phyloP scores from a whole-genome alignment of 2,888 invertebrate genomes.

The Plebejus anna region DNA sequence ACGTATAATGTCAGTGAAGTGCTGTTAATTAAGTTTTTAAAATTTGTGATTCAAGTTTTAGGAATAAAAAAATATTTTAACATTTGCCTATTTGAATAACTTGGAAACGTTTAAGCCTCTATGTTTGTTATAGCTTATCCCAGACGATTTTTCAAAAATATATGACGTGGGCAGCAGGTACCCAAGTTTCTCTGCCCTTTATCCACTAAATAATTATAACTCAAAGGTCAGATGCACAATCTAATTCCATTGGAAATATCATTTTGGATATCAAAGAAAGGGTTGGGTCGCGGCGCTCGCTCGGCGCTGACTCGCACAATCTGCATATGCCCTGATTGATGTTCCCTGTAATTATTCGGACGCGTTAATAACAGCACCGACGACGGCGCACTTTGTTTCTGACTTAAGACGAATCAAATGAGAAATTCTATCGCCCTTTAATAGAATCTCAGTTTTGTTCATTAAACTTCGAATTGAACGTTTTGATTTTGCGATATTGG shows the following conservation, averaged over 20 bases:
- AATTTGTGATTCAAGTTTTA: background rate
- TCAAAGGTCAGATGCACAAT: slow-evolving; percentile 18
- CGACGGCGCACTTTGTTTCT: slow-evolving; percentile 76
- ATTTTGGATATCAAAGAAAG: slow-evolving; percentile 75
- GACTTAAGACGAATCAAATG: slow-evolving; percentile 78
- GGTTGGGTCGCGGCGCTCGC: slow-evolving; percentile 68
- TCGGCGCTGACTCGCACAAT: slow-evolving; percentile 78
- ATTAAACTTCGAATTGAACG: slow-evolving; percentile 65
- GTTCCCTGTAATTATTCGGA: slow-evolving; percentile 80
- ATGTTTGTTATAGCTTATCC: background rate
- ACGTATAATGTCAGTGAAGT: background rate
- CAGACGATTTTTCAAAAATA: background rate
- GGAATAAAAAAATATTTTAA: no score
- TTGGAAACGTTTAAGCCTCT: background rate
- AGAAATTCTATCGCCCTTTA: slow-evolving; percentile 75
- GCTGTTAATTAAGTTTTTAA: slow-evolving; percentile 10
- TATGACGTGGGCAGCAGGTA: background rate
- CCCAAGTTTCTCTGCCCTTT: background rate
- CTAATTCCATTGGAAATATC: slow-evolving; percentile 68
- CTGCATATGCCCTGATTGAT: slow-evolving; percentile 79
- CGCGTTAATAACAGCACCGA: slow-evolving; percentile 79
- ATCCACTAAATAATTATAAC: slow-evolving; percentile 1
- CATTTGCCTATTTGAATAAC: no score
- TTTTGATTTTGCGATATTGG: slow-evolving; percentile 47
- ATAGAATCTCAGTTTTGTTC: slow-evolving; percentile 75